phyloP scores from a whole-genome alignment of 2,797 vertebrate species.

The Lindbergichthys nudifrons region DNA sequence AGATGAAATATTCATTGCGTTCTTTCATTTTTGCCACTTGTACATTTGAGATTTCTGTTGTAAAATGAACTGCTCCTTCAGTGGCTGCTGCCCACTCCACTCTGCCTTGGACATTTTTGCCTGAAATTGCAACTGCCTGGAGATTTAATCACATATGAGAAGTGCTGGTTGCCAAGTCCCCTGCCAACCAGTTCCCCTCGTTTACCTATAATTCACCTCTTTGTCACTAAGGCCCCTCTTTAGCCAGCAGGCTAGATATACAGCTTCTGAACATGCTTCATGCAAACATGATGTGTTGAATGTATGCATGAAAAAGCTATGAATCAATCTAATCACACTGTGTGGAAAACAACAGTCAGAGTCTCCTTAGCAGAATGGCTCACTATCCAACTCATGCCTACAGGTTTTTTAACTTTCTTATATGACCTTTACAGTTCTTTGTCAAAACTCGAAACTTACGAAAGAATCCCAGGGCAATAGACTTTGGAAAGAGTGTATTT shows the following conservation, averaged over 20 bases:
- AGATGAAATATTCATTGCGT: neutral
- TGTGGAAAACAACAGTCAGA: neutral
- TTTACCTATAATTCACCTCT: conserved; percentile 4
- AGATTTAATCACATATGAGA: neutral
- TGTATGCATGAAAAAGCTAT: conserved; percentile 4
- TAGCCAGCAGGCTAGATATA: neutral
- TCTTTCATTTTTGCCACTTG: neutral
- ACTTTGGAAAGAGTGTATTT: conserved; percentile 7
- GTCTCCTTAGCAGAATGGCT: neutral
- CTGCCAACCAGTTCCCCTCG: neutral
- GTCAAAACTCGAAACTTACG: conserved; percentile 1
- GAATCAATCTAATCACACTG: conserved; percentile 2
- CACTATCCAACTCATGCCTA: neutral
- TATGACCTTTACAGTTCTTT: conserved; percentile 8
- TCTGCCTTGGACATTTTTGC: neutral
- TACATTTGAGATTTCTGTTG: neutral
- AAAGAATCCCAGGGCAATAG: neutral
- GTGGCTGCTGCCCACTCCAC: neutral
- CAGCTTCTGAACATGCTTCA: conserved; percentile 6
- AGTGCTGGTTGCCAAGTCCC: conserved; percentile 7
- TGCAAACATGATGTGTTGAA: conserved; percentile 10
- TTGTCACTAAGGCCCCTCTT: neutral
- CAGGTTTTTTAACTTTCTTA: conserved; percentile 11
- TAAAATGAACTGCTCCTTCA: neutral
- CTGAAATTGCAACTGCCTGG: neutral